Percentiles rank a stretch among this genome's conserved stretches.
These are phyloP conservation scores for Actenoides hombroni DNA, from an alignment of 2,113 vertebrate species.

Conservation along the genomic window DNA sequence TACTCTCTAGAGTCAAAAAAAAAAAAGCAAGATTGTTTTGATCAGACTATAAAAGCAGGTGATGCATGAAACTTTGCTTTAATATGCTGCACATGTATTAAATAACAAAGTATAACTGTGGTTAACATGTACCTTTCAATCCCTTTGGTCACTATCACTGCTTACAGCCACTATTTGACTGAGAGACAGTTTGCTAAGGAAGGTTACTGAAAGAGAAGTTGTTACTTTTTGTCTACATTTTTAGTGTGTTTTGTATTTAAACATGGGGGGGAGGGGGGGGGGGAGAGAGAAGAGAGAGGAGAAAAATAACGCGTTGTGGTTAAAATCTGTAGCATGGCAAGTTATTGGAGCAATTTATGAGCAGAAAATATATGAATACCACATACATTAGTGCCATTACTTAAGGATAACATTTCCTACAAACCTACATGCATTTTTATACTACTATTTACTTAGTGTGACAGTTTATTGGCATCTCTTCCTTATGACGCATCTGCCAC, in stretches of 20 bases:
- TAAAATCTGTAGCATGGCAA: background rate
- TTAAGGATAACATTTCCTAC: slow-evolving; percentile 4
- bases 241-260: background rate
- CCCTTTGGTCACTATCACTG: background rate
- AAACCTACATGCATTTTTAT: background rate
- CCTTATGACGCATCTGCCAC: background rate
- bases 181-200: background rate
- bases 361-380: background rate
- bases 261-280: fast-evolving
- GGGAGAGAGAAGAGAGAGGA: fast-evolving
- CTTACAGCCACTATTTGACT: background rate
- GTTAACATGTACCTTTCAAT: background rate
- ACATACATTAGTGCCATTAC: background rate
- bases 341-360: background rate
- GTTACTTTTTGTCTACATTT: background rate
- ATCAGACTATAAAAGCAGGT: background rate
- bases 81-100: background rate
- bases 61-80: background rate
- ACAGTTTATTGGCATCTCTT: slow-evolving; percentile 31
- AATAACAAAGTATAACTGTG: background rate
- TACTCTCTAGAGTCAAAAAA: background rate
- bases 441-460: slow-evolving; percentile 11
- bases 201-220: background rate
- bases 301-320: fast-evolving
- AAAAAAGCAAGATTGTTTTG: background rate